phyloP scores from a whole-genome alignment of 2,888 invertebrate species.

The Leptinotarsa peninsularis region DNA sequence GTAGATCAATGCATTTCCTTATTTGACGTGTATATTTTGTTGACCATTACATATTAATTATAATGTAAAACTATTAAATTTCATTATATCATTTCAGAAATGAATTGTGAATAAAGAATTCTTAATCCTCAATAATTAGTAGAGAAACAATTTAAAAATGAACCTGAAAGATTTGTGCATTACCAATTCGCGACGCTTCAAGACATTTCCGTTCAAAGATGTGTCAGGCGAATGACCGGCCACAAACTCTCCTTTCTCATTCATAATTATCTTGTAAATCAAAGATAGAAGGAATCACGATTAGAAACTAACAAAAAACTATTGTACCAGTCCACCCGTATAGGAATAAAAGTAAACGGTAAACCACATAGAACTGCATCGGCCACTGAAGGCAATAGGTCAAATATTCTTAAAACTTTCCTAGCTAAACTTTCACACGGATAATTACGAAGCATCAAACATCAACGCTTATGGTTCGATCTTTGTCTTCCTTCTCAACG shows the following conservation, averaged over 20 bases:
- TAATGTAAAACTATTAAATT: too few species aligned
- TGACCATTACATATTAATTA: too few species aligned
- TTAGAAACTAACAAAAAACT: conserved; percentile 35
- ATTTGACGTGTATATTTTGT: too few species aligned
- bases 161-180: too few species aligned
- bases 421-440: conserved; percentile 46
- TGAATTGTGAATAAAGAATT: too few species aligned
- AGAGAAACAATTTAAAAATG: too few species aligned
- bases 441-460: conserved; percentile 36
- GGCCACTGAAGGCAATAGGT: conserved; percentile 48
- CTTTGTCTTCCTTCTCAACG: conserved; percentile 9
- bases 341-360: conserved; percentile 34
- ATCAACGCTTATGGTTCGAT: conserved; percentile 18
- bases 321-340: conserved; percentile 9
- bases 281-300: conserved; percentile 32
- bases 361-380: conserved; percentile 39
- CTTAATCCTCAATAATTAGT: too few species aligned
- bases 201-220: not conserved
- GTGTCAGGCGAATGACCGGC: not conserved
- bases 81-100: too few species aligned
- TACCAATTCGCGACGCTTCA: too few species aligned
- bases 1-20: too few species aligned
- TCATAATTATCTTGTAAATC: not conserved
- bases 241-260: not conserved
- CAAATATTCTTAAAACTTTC: conserved; percentile 47